A percentile compares a stretch with the other conserved stretches of the same genome.
phyloP scores from a whole-genome alignment of 2,113 vertebrate genomes.

The Pteruthius melanotis region DNA sequence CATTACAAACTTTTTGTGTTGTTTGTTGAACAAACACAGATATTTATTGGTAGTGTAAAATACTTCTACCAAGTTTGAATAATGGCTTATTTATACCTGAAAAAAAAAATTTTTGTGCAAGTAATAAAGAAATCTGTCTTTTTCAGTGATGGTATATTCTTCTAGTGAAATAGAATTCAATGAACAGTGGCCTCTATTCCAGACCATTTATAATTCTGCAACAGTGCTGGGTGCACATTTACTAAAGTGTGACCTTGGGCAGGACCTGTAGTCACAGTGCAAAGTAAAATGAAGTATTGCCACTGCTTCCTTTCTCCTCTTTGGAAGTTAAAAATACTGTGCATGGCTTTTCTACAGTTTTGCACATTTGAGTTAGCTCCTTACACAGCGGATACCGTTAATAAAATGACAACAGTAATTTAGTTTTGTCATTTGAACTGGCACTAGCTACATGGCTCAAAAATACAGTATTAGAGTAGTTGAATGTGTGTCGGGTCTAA shows the following conservation, averaged over 20 bases:
- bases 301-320: constrained; percentile 73
- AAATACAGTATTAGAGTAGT: constrained; percentile 98
- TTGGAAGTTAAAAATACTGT: constrained; percentile 85
- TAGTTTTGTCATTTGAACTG: constrained; percentile 97
- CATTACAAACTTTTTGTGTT: neutral
- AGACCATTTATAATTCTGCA: constrained; percentile 80
- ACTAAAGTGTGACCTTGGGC: constrained; percentile 83
- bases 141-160: constrained; percentile 72
- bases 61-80: constrained; percentile 22
- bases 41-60: constrained; percentile 34
- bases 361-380: constrained; percentile 92
- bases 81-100: constrained; percentile 47
- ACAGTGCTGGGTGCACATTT: constrained; percentile 75
- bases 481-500: constrained; percentile 97
- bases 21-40: neutral
- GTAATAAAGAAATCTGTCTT: constrained; percentile 79
- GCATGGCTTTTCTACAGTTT: constrained; percentile 86
- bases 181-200: constrained; percentile 75
- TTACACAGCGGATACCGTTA: constrained; percentile 97
- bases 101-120: constrained; percentile 64
- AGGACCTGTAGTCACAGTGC: constrained; percentile 79
- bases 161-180: constrained; percentile 76
- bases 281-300: constrained; percentile 83
- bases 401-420: constrained; percentile 99
- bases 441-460: constrained; percentile 90